Evolutionary conservation across 2,888 invertebrate genomes (phyloP).

Genomic region (Coenonympha arcania): DNA sequence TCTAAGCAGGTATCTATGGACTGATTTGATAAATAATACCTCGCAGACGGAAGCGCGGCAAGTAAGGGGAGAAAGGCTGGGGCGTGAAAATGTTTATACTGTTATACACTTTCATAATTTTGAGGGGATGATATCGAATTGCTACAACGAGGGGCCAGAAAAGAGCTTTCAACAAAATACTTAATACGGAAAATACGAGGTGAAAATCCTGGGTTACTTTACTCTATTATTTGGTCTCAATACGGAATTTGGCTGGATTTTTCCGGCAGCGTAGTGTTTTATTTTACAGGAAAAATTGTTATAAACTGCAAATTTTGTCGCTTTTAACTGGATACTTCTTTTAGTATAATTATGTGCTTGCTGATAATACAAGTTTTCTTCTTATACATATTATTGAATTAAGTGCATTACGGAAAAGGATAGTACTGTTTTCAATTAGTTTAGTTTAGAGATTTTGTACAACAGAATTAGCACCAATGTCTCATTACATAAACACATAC

Average conservation of each 20-base stretch:
- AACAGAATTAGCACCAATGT: no score
- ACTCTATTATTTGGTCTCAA: conserved; percentile 20
- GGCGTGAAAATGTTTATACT: conserved; percentile 70
- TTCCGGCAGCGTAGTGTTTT: neutral
- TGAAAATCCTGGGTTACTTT: conserved; percentile 58
- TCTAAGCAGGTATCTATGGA: conserved; percentile 65
- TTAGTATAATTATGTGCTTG: no score
- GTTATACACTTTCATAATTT: conserved; percentile 70
- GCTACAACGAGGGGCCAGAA: conserved; percentile 52
- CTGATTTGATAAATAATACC: conserved; percentile 74
- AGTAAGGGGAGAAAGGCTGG: conserved; percentile 50
- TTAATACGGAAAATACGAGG: conserved; percentile 56
- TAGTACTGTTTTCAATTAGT: no score
- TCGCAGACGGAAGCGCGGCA: conserved; percentile 56
- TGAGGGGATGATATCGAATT: conserved; percentile 68
- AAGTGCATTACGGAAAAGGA: no score
- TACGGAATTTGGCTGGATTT: neutral
- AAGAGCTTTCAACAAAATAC: conserved; percentile 67
- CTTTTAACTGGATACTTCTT: no score
- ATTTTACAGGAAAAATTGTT: neutral
- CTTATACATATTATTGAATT: no score
- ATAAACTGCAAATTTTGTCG: no score
- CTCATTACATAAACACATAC: no score
- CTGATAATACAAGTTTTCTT: no score
- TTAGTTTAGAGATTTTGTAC: no score